Evolutionary conservation across 2,797 vertebrate species (phyloP), one percentile per base, ranked within the genome.

Genomic region (Bradypodion pumilum): DNA sequence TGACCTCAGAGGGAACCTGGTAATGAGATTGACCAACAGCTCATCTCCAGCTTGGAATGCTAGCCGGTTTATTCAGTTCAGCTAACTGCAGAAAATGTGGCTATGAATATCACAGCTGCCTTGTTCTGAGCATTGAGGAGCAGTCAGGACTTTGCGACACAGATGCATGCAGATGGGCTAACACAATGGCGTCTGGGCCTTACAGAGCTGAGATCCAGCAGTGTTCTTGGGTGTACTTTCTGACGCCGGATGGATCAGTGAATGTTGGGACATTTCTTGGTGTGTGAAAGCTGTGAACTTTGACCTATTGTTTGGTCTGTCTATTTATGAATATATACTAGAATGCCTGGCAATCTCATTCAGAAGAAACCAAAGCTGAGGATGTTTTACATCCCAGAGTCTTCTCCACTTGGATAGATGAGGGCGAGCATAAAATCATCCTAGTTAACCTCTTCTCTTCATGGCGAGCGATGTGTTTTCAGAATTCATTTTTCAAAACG

Each of bases 51-150:
- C 80, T 68, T 92, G 91, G 94, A 94, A 95, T 94, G 92, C 92
- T 93, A 95, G 94, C 91, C 89, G 90, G 92, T 94, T 95, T 96
- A 88, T 96, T 95, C 94, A 92, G 93, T 95, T 95, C 95, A 94
- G 95, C 93, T 94, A 94, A 93, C 92, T 95, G 90, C 88, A 69
- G 69, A 91, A 93, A 29, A 89, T 93, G 94, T 93, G 92, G 89
- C 90, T 94, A 93, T 90, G 93, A 95, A 94, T 92, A 94, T 91
- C n/a, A 56, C 16, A 56, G 52, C 6, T 93, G 89, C 88, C 69
- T 88, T 93, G 86, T 84, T 87, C 87, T 89, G 59, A 91, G 86
- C 85, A 94, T 93, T 91, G 92, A 94, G 95, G 92, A 83, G 94
- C 68, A 69, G 93, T 95, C 94, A 91, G 82, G 86, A 93, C 95